Evolutionary conservation across 1,140 invertebrate species (phyloP), one percentile per base, ranked within the genome.

Genomic region (Oedothorax gibbosus): DNA sequence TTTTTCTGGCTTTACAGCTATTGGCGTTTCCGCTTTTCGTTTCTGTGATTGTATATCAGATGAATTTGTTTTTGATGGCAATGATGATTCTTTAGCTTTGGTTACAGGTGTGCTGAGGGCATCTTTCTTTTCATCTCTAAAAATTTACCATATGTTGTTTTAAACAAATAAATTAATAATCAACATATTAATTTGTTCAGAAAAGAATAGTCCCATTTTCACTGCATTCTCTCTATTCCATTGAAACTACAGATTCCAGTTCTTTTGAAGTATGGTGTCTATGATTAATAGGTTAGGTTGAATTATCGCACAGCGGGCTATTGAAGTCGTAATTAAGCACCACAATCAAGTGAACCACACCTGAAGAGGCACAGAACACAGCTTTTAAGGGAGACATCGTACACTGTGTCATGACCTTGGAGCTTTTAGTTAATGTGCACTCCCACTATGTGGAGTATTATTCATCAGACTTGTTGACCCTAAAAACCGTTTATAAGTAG

Each of bases 21-120:
- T 11, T 9, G 6, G 78, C 11, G 85, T 77, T 11, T 87, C 88
- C 3, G 83, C 69, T 68, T 88, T 88, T 10, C 87, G 82, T 62
- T 88, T 88, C 11, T 71, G 21, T 10, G 21, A 11, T 14, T n/a
- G 8, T 49, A 50, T 21, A 0, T 84, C 81, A 18, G 62, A 50
- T 62, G 69, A 10, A 51, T 10, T 49, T 20, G 20, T 62, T 73
- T 82, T 82, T 8, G 80, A 54, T 57, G 66, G 54, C 49, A 79
- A 12, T 50, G 68, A 69, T 12, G 81, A 57, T 20, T 84, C 81
- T 76, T 84, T 84, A 10, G 62, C 68, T 76, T 76, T 84, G 53
- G 18, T 8, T 21, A 60, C 56, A 50, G 78, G 18, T n/a, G 78
- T 60, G 12, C 9, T n/a, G 0, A 57, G 21, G 14, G 18, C 2